Percentiles rank a stretch among this genome's conserved stretches.
phyloP scores from a whole-genome alignment of 1,140 invertebrate species.

The Camponotus pennsylvanicus region DNA sequence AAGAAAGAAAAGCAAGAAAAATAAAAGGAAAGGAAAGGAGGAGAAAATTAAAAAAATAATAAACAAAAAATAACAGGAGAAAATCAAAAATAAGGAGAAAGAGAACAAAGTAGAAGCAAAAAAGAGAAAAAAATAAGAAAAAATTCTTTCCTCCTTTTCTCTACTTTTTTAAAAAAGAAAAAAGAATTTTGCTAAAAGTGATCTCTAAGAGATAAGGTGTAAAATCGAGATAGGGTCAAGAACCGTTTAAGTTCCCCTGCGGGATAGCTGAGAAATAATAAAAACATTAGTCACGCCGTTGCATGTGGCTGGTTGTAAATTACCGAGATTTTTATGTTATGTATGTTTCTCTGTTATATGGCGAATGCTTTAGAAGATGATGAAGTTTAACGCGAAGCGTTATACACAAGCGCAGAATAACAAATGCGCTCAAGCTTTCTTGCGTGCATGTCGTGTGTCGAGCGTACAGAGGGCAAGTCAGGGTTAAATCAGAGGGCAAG shows the following conservation, averaged over 20 bases:
- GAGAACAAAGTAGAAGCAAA: not conserved
- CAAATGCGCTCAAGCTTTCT: constrained; percentile 32
- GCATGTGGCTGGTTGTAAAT: constrained; percentile 5
- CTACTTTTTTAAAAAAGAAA: not conserved
- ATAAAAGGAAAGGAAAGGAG: not conserved
- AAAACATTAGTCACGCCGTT: constrained; percentile 24
- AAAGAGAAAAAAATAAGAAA: not conserved
- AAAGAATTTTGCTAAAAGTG: not conserved
- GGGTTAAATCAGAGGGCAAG: constrained; percentile 6
- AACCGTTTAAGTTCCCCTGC: not conserved
- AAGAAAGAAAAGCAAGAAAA: not conserved
- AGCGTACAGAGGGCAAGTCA: not conserved
- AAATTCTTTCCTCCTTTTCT: not conserved
- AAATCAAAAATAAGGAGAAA: not conserved
- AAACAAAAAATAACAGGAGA: not conserved
- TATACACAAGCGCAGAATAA: constrained; percentile 6
- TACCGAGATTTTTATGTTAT: not conserved
- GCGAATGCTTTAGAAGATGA: not conserved
- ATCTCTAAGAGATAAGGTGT: not conserved
- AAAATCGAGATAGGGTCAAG: not conserved
- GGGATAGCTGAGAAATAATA: not conserved
- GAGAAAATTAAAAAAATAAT: not conserved
- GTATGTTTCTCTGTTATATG: not conserved
- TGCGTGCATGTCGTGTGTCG: constrained; percentile 33
- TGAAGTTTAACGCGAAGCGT: constrained; percentile 29